Evolutionary conservation across 2,797 vertebrate species (phyloP).

Genomic region (Myripristis murdjan): DNA sequence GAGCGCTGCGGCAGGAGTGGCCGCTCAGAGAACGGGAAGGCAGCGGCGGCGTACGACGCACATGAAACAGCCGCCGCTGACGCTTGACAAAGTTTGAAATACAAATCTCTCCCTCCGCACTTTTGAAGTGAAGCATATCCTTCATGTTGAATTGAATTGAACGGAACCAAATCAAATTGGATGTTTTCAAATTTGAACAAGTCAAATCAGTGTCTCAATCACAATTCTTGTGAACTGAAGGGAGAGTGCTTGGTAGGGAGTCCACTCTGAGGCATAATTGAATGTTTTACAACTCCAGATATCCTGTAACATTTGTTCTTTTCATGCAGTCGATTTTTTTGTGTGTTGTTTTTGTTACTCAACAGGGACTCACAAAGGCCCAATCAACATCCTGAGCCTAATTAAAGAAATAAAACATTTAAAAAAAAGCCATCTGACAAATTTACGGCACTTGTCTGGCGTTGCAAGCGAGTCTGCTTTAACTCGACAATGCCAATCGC

Average conservation of each 20-base stretch:
- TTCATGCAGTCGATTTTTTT: constrained; percentile 25
- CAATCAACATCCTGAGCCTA: constrained; percentile 60
- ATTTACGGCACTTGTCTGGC: constrained; percentile 49
- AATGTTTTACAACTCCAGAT: constrained; percentile 52
- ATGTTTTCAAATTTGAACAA: background rate
- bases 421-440: constrained; percentile 34
- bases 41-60: no score
- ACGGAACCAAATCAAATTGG: background rate
- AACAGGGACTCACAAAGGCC: constrained; percentile 35
- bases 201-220: no score
- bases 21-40: no score
- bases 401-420: constrained; percentile 60
- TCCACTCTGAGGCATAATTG: constrained; percentile 35
- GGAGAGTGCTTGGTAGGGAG: constrained; percentile 39
- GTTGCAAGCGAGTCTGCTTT: constrained; percentile 33
- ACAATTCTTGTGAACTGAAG: background rate
- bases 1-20: no score
- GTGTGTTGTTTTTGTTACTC: constrained; percentile 51
- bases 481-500: constrained; percentile 44
- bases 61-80: no score
- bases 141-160: no score
- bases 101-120: no score
- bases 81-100: no score
- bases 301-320: constrained; percentile 24
- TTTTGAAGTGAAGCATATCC: background rate